These are phyloP conservation scores for Stenichneumon culpator DNA, from an alignment of 2,888 invertebrate species.

Conservation along the genomic window DNA sequence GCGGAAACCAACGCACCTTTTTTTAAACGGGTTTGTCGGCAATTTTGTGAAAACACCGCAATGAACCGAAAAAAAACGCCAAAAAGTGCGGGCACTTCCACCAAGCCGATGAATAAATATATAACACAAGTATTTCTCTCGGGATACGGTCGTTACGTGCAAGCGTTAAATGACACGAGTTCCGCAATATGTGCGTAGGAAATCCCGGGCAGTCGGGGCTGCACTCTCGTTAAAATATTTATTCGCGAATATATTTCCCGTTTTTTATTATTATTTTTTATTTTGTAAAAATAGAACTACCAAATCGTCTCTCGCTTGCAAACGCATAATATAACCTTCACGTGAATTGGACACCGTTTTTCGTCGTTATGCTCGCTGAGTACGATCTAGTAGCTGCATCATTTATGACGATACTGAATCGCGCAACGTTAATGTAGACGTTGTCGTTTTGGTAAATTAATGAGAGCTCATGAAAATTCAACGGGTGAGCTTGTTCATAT, in stretches of 20 bases:
- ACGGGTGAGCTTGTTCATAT: not conserved
- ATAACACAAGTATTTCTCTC: slow-evolving; percentile 41
- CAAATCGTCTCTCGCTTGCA: slow-evolving; percentile 22
- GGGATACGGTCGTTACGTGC: slow-evolving; percentile 39
- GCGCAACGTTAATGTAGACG: not conserved
- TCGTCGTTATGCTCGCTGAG: slow-evolving; percentile 31
- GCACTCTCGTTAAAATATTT: slow-evolving; percentile 46
- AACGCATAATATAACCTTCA: slow-evolving; percentile 36
- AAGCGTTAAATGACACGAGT: slow-evolving; percentile 38
- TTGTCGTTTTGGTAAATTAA: slow-evolving; percentile 6
- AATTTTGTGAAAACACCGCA: slow-evolving; percentile 15
- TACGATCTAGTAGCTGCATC: slow-evolving; percentile 20
- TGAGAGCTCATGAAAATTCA: slow-evolving; percentile 9
- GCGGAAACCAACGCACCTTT: not conserved
- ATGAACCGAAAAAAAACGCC: slow-evolving; percentile 32
- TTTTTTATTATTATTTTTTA: slow-evolving; percentile 24
- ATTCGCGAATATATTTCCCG: slow-evolving; percentile 12
- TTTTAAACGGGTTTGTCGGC: slow-evolving; percentile 1
- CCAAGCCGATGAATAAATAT: slow-evolving; percentile 51
- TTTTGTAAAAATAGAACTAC: not conserved
- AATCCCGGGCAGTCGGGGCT: slow-evolving; percentile 16
- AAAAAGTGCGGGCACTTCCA: slow-evolving; percentile 17
- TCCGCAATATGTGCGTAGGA: not conserved
- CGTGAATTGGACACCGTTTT: slow-evolving; percentile 34
- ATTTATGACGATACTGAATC: slow-evolving; percentile 23